Base-by-base conservation (phyloP, 2,113 vertebrate species). In the Orthonyx spaldingii region DNA sequence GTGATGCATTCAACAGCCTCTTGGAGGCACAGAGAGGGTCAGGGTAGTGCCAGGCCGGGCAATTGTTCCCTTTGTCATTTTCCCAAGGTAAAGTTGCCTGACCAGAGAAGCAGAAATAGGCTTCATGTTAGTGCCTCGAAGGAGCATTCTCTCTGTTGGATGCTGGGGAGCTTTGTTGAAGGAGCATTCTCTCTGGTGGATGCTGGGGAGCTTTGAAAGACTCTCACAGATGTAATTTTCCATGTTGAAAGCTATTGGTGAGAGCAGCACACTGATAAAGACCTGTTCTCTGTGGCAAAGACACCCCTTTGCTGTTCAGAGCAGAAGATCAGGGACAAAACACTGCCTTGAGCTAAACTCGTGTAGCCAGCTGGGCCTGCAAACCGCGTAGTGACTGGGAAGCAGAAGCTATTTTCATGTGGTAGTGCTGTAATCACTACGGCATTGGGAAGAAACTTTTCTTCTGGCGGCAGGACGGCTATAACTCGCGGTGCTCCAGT, bases 381-480 rank as follows among this genome's bases (percentile, higher is more conserved):
- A 81, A 47, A 61, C 46, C 68, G 16, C 4, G 1, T 5, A 52
- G 46, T 69, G 79, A 11, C 50, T 77, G 70, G 55, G 66, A 79
- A 77, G 55, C 70, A 63, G 75, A 47, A n/a, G 42, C 87, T 76
- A 18, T 76, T 90, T 91, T 83, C 37, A 1, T 93, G 53, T 69
- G 65, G 53, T 52, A 44, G 84, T 2, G 5, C 65, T 65, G 46
- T 72, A 91, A 69, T 83, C 71, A 12, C 80, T 61, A 28, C 0
- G 0, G 60, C 79, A 41, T n/a, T 69, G 77, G 55, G 42, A 88
- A 63, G 88, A 59, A 6, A 19, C 74, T 80, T 93, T 68, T 53
- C 82, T 83, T 52, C 82, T 94, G 91, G 91, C 89, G 79, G 87
- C 75, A 52, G 87, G 59, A 42, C 24, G 7, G 50, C 52, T 63